These are phyloP conservation scores for Druon quercuslanigerum DNA, from an alignment of 1,140 invertebrate genomes.

Conservation along the genomic window DNA sequence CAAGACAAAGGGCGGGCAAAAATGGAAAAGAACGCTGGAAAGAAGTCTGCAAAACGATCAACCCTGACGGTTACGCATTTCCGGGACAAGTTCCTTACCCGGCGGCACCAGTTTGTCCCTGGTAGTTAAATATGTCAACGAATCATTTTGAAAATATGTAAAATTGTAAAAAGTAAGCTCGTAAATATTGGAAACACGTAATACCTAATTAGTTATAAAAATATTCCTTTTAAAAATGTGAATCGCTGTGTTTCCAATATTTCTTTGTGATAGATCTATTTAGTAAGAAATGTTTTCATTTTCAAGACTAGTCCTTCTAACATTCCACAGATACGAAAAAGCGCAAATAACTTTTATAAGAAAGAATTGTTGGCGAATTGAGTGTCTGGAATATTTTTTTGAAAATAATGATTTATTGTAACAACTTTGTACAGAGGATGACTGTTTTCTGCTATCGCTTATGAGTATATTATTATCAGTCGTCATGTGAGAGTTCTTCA, in stretches of 20 bases:
- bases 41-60: constrained; percentile 69
- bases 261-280: too few species aligned
- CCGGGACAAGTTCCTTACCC: constrained; percentile 65
- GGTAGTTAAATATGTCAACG: constrained; percentile 44
- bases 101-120: constrained; percentile 64
- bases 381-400: constrained; percentile 8
- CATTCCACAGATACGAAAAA: background rate
- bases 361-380: too few species aligned
- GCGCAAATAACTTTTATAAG: too few species aligned
- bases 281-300: background rate
- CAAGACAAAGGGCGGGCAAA: constrained; percentile 50
- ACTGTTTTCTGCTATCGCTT: constrained; percentile 30
- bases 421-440: constrained; percentile 51
- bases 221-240: too few species aligned
- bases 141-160: background rate
- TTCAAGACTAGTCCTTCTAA: background rate
- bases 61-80: constrained; percentile 68
- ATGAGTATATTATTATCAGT: constrained; percentile 56
- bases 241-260: too few species aligned
- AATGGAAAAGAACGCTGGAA: constrained; percentile 70
- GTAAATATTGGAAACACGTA: background rate
- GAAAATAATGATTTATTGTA: constrained; percentile 67
- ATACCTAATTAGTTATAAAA: too few species aligned
- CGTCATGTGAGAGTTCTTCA: constrained; percentile 44
- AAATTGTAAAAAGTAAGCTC: background rate